phyloP scores from a whole-genome alignment of 2,113 vertebrate species.

The Phoxinus phoxinus region DNA sequence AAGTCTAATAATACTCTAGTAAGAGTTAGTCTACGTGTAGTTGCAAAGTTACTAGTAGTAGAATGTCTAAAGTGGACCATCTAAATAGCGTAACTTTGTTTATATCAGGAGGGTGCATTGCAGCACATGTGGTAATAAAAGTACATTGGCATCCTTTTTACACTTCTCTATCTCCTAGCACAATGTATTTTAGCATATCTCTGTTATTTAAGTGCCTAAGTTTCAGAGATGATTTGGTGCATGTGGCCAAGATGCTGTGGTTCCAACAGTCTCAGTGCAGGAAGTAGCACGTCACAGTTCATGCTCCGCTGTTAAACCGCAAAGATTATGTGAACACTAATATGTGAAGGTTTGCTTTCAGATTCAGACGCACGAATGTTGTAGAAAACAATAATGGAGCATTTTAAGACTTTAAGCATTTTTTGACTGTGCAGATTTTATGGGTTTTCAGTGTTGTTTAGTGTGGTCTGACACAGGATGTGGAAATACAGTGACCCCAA shows the following conservation, averaged over 20 bases:
- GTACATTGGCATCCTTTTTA: neutral
- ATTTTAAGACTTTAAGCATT: neutral
- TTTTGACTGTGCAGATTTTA: neutral
- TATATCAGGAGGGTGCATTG: neutral
- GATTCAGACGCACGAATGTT: neutral
- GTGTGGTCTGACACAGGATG: neutral
- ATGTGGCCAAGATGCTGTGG: neutral
- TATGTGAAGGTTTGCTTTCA: neutral
- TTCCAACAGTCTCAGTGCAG: neutral
- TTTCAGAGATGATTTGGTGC: constrained; percentile 3
- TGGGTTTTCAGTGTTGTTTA: neutral
- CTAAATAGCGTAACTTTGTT: neutral
- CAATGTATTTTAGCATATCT: neutral
- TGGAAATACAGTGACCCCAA: neutral
- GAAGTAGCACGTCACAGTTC: neutral
- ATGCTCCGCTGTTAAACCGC: neutral
- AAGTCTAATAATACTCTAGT: too few relatives aligned
- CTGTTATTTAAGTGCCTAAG: neutral
- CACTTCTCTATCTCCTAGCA: neutral
- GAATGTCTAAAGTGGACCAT: too few relatives aligned
- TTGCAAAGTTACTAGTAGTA: too few relatives aligned
- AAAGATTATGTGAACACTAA: neutral
- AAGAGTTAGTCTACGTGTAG: too few relatives aligned
- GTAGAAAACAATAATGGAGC: neutral
- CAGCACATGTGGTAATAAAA: too few relatives aligned